Evolutionary conservation across 2,888 invertebrate species (phyloP).

Genomic region (Apotomis turbidana): DNA sequence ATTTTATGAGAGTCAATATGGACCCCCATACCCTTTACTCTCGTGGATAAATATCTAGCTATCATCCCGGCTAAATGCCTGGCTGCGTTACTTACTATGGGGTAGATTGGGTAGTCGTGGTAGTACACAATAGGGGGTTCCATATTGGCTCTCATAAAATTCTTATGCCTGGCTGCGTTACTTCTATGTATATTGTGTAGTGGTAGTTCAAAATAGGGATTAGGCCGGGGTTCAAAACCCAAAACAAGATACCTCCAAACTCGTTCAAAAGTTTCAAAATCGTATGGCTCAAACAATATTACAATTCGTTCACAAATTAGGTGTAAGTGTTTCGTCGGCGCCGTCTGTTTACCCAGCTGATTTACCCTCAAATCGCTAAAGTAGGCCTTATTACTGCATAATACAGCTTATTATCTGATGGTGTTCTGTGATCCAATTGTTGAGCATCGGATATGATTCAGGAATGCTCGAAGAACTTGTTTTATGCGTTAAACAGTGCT

Average conservation of each 20-base stretch:
- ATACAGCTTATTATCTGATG: slow-evolving; percentile 8
- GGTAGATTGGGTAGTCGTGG: too few species aligned
- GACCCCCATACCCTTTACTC: too few species aligned
- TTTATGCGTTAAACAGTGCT: not conserved
- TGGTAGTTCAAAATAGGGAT: not conserved
- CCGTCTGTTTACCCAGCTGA: slow-evolving; percentile 34
- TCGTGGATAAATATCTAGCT: too few species aligned
- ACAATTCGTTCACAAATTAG: slow-evolving; percentile 28
- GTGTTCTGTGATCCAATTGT: slow-evolving; percentile 16
- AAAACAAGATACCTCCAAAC: not conserved
- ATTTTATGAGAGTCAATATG: too few species aligned
- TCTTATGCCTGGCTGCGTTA: too few species aligned
- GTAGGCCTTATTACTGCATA: not conserved
- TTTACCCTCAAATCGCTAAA: slow-evolving; percentile 4
- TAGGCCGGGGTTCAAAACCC: not conserved
- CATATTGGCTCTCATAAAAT: too few species aligned
- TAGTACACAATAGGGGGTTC: too few species aligned
- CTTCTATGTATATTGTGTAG: too few species aligned
- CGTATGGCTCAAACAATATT: slow-evolving; percentile 10
- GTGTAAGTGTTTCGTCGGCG: slow-evolving; percentile 21
- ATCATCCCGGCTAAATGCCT: too few species aligned
- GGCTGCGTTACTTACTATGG: too few species aligned
- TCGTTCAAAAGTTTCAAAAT: not conserved
- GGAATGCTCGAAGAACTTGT: slow-evolving; percentile 29
- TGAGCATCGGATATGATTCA: slow-evolving; percentile 36